Evolutionary conservation across 2,888 invertebrate genomes (phyloP).

Genomic region (Nesidiocoris tenuis): DNA sequence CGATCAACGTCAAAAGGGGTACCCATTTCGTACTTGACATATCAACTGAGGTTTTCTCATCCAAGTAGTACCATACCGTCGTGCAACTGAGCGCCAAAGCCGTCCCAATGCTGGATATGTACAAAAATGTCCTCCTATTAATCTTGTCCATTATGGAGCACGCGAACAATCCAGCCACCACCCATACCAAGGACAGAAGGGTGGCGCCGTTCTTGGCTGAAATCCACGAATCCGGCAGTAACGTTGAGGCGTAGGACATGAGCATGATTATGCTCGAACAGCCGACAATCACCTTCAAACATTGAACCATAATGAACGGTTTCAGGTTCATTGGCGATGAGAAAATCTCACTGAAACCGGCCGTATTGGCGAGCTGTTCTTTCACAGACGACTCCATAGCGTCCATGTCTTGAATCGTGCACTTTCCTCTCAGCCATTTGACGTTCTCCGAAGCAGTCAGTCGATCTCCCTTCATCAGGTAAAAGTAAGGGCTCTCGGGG

Average conservation of each 20-base stretch:
- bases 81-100: slow-evolving; percentile 30
- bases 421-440: slow-evolving; percentile 40
- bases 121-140: slow-evolving; percentile 47
- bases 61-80: slow-evolving; percentile 43
- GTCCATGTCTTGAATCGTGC: slow-evolving; percentile 30
- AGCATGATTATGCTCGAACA: slow-evolving; percentile 49
- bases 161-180: slow-evolving; percentile 37
- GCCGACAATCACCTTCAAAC: slow-evolving; percentile 40
- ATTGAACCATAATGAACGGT: slow-evolving; percentile 46
- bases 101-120: slow-evolving; percentile 44
- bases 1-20: slow-evolving; percentile 58
- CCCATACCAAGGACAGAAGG: slow-evolving; percentile 44
- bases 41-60: slow-evolving; percentile 44
- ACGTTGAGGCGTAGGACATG: slow-evolving; percentile 47
- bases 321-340: slow-evolving; percentile 41
- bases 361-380: slow-evolving; percentile 40
- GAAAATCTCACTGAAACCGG: slow-evolving; percentile 46
- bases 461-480: slow-evolving; percentile 59
- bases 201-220: slow-evolving; percentile 44
- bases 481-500: slow-evolving; percentile 65
- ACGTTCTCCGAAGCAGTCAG: slow-evolving; percentile 25
- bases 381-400: slow-evolving; percentile 42
- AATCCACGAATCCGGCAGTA: slow-evolving; percentile 46
- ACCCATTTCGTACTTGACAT: slow-evolving; percentile 57
- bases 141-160: slow-evolving; percentile 46